phyloP scores from a whole-genome alignment of 2,113 vertebrate species.

The Alethe diademata region DNA sequence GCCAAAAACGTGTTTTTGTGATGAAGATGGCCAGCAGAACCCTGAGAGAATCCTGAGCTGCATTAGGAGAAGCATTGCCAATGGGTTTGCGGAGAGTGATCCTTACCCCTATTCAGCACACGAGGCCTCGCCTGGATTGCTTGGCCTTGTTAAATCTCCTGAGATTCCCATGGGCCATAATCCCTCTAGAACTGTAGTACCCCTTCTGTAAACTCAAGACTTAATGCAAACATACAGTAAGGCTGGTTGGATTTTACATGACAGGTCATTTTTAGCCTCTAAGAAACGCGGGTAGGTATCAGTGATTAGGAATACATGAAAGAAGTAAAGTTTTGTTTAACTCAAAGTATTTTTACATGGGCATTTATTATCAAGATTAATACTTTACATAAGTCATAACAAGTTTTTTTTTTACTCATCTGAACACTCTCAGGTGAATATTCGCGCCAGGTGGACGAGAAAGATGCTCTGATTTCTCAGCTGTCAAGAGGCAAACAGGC shows the following conservation, averaged over 20 bases:
- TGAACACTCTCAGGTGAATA: slow-evolving; percentile 20
- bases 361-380: neutral
- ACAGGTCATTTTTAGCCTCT: neutral
- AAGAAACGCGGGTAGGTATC: neutral
- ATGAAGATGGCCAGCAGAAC: neutral
- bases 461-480: slow-evolving; percentile 36
- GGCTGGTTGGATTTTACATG: neutral
- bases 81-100: accelerated
- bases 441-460: slow-evolving; percentile 37
- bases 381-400: accelerated
- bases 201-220: neutral
- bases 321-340: neutral
- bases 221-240: neutral
- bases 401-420: neutral
- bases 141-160: neutral
- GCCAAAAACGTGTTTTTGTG: neutral
- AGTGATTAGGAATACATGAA: neutral
- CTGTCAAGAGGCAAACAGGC: neutral
- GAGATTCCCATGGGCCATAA: neutral
- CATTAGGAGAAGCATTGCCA: neutral
- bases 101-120: neutral
- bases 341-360: neutral
- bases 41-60: neutral
- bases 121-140: neutral
- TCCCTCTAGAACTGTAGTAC: neutral